Evolutionary conservation across 2,888 invertebrate species (phyloP), one percentile per base, ranked within the genome.

Genomic region (Uloborus plumipes): DNA sequence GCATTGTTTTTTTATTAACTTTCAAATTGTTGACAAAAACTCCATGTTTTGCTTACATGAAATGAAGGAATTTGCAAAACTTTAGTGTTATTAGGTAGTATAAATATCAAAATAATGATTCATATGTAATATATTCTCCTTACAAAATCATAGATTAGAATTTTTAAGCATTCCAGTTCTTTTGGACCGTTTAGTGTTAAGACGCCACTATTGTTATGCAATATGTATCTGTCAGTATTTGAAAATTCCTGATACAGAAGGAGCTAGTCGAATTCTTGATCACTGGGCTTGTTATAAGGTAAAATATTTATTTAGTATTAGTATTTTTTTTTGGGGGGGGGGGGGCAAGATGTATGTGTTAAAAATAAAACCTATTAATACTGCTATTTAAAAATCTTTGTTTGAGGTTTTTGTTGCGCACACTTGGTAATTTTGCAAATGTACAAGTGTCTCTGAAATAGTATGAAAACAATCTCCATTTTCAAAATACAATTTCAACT

Each of bases 281-380:
- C 96, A 98, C 88, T 99, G 98, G 98, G 98, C 98, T 0, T 96
- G 95, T 88, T 96, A 96, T 88, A 98, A 98, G 92, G 96, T 97
- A 64, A 39, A 39, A 39, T 39, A 6, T 7, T 11, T 39, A 7
- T 39, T 39, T 39, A 39, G 11, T 11, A 7, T 39, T 39, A 7
- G 9, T 11, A 6, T 11, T n/a, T n/a, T n/a, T n/a, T n/a, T n/a
- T n/a, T n/a, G n/a, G n/a, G n/a, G n/a, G n/a, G n/a, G n/a, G n/a
- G n/a, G n/a, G n/a, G n/a, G n/a, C n/a, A n/a, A n/a, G n/a, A n/a
- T n/a, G n/a, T n/a, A 39, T 6, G 9, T 39, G 9, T 9, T 39
- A 39, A 39, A 39, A 39, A 11, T 9, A 39, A 39, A 7, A 39
- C 39, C 11, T 9, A 39, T 39, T 39, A 11, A 2, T 39, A 39